These are phyloP conservation scores for Tribolium castaneum DNA, from an alignment of 1,140 invertebrate genomes.

Conservation along the genomic window DNA sequence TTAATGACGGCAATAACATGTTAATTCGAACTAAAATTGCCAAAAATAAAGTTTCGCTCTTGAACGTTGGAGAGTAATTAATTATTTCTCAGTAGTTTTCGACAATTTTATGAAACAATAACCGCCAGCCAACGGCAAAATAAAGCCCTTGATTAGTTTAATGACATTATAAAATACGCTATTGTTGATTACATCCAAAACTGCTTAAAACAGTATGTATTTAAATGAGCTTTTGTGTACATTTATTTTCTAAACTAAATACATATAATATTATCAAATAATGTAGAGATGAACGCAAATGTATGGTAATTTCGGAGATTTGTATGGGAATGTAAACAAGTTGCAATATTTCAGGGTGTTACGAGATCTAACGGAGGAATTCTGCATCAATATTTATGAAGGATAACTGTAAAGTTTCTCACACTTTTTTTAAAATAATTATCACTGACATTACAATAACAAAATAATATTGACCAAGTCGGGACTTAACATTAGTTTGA, in stretches of 20 bases:
- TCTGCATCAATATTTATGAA: conserved; percentile 15
- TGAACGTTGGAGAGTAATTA: not conserved
- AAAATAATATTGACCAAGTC: not conserved
- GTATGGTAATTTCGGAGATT: not conserved
- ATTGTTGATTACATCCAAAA: no score
- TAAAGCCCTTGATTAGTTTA: not conserved
- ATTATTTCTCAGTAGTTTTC: conserved; percentile 2
- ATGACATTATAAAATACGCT: not conserved
- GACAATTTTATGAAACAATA: not conserved
- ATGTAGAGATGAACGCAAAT: not conserved
- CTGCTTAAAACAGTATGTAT: no score
- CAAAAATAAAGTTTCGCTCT: conserved; percentile 1
- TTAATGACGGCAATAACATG: conserved; percentile 5
- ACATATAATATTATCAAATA: not conserved
- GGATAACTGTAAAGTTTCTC: not conserved
- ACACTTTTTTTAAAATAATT: not conserved
- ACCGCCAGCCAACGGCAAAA: not conserved
- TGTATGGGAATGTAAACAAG: conserved; percentile 20
- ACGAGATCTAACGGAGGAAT: not conserved
- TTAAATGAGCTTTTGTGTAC: no score
- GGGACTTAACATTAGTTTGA: not conserved
- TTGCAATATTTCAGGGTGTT: conserved; percentile 12
- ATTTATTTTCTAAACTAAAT: no score
- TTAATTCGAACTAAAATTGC: not conserved
- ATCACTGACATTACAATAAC: not conserved